Evolutionary conservation across 2,113 vertebrate species (phyloP).

Genomic region (Gobiocypris rarus): DNA sequence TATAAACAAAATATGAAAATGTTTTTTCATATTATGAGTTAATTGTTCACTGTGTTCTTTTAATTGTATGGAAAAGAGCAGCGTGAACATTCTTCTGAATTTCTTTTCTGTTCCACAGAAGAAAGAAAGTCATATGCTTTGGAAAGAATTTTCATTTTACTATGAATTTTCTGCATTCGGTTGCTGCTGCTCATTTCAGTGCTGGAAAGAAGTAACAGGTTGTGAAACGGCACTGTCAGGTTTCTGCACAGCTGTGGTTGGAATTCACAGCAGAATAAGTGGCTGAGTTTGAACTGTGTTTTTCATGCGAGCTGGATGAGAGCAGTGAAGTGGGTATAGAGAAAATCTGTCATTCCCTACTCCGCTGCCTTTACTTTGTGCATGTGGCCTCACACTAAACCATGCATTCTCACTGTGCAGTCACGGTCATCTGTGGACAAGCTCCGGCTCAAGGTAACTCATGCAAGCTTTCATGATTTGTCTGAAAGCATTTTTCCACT

Average conservation of each 20-base stretch:
- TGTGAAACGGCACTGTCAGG: neutral
- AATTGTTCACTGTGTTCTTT: neutral
- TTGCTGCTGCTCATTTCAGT: neutral
- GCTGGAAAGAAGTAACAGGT: neutral
- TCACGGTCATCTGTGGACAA: conserved; percentile 21
- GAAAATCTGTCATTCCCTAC: conserved; percentile 41
- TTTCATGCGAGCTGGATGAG: conserved; percentile 39
- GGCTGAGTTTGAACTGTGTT: conserved; percentile 21
- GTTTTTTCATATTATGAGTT: too few species aligned
- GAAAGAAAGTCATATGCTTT: neutral
- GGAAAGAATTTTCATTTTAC: neutral
- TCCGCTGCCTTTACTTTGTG: conserved; percentile 16
- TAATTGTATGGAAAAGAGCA: neutral
- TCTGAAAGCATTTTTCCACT: conserved; percentile 1
- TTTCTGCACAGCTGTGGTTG: neutral
- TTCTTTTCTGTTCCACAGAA: neutral
- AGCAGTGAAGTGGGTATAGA: conserved; percentile 44
- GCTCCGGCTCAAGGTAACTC: conserved; percentile 8
- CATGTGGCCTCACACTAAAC: conserved; percentile 17
- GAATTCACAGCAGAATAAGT: conserved; percentile 17
- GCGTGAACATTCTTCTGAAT: neutral
- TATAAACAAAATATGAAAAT: too few species aligned
- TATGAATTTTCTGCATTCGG: neutral
- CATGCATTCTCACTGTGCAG: conserved; percentile 10
- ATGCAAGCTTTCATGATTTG: neutral